Conservation (phyloP, 2,113 vertebrate species). For the Capreolus pygargus region DNA sequence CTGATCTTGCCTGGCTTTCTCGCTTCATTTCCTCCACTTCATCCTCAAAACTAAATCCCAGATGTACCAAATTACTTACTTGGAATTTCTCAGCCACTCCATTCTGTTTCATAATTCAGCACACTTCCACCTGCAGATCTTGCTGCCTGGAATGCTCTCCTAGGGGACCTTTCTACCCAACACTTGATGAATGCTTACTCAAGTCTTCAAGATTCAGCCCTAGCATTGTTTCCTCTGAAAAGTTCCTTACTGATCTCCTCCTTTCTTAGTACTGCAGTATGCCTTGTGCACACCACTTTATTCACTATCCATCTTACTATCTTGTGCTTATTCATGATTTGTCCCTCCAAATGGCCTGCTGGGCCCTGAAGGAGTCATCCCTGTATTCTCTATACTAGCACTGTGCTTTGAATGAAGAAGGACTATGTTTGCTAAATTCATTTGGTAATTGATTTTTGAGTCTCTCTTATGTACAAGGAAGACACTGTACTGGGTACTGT, state of each 20-base stretch:
- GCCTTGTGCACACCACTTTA: background rate
- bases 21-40: conserved; percentile 58
- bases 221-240: background rate
- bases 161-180: background rate
- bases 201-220: background rate
- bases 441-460: background rate
- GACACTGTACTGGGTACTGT: background rate
- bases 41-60: conserved; percentile 58
- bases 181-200: background rate
- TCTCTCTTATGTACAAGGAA: conserved; percentile 2
- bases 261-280: background rate
- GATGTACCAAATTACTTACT: conserved; percentile 64
- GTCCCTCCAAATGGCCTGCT: background rate
- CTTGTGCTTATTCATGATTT: background rate
- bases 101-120: conserved; percentile 44
- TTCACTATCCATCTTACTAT: background rate
- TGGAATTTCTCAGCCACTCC: conserved; percentile 49
- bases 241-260: background rate
- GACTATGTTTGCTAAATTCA: conserved; percentile 19
- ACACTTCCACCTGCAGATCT: conserved; percentile 49
- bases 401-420: background rate
- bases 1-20: conserved; percentile 60
- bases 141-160: conserved; percentile 13
- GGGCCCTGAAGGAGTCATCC: background rate
- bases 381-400: background rate